These are phyloP conservation scores for Amniataba percoides DNA, from an alignment of 2,797 vertebrate genomes.

Conservation along the genomic window DNA sequence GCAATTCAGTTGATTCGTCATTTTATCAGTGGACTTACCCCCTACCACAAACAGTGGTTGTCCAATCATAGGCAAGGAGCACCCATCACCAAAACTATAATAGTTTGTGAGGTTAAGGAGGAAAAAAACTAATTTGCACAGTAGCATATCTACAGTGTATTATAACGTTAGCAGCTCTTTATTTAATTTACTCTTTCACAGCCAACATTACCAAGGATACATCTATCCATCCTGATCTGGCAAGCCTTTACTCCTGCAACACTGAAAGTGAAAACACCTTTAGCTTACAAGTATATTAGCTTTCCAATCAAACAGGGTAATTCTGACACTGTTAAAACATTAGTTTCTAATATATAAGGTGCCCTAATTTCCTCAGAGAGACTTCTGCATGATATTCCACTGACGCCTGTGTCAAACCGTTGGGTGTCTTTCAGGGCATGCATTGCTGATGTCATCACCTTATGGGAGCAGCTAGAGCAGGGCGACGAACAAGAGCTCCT, in stretches of 20 bases:
- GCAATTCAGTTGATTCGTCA: not conserved
- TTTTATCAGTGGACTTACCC: not conserved
- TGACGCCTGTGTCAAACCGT: not conserved
- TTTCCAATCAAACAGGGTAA: not conserved
- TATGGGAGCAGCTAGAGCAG: conserved; percentile 90
- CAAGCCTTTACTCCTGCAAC: not conserved
- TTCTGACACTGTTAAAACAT: not conserved
- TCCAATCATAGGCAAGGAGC: not conserved
- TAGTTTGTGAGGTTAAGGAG: not conserved
- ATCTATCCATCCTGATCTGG: not conserved
- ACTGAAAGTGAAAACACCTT: not conserved
- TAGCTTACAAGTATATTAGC: not conserved
- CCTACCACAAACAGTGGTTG: not conserved
- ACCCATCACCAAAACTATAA: not conserved
- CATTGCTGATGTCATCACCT: conserved; percentile 86
- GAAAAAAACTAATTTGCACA: not conserved
- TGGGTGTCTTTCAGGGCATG: conserved; percentile 86
- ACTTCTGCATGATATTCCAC: not conserved
- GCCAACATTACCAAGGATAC: not conserved
- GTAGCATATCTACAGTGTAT: not conserved
- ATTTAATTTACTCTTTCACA: not conserved
- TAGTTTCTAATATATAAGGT: not conserved
- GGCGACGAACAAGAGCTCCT: conserved; percentile 79
- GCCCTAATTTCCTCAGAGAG: not conserved
- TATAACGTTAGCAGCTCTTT: not conserved